Percentiles rank a stretch among this genome's conserved stretches.
phyloP scores from a whole-genome alignment of 2,113 vertebrate species.

The Cavia porcellus region DNA sequence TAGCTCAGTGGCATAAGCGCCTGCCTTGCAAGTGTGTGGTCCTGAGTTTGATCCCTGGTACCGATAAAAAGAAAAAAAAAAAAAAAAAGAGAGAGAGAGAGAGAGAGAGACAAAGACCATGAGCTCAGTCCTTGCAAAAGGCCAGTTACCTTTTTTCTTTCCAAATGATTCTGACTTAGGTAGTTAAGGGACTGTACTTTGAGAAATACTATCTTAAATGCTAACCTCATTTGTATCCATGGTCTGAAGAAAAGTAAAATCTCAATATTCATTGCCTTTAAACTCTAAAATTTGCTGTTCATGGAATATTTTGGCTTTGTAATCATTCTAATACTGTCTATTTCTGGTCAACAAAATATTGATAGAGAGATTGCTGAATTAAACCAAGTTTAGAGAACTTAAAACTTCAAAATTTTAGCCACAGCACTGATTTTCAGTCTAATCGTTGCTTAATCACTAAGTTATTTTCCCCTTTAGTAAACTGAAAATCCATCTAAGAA shows the following conservation, averaged over 20 bases:
- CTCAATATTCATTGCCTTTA: conserved; percentile 17
- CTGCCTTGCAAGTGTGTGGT: too few relatives aligned
- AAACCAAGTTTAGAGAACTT: conserved; percentile 64
- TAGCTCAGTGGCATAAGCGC: too few relatives aligned
- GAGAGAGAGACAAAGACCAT: conserved; percentile 18
- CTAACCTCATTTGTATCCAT: background rate
- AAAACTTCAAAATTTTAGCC: conserved; percentile 52
- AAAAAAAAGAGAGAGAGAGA: too few relatives aligned
- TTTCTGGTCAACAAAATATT: conserved; percentile 65
- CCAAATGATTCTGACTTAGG: background rate
- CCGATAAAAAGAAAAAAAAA: too few relatives aligned
- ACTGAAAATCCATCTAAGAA: conserved; percentile 72
- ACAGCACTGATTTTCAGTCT: conserved; percentile 6
- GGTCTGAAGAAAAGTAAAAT: conserved; percentile 57
- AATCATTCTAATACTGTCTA: conserved; percentile 57
- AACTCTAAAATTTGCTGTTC: conserved; percentile 49
- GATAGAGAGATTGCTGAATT: conserved; percentile 61
- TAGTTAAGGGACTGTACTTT: background rate
- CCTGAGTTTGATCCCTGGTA: too few relatives aligned
- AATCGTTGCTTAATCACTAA: conserved; percentile 71
- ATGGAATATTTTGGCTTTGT: conserved; percentile 48
- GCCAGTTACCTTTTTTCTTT: conserved; percentile 20
- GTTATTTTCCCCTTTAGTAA: conserved; percentile 65
- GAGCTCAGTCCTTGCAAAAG: background rate
- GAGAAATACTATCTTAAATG: conserved; percentile 21